Percentiles rank a stretch among this genome's conserved stretches.
These are phyloP conservation scores for Euphonia xanthogaster DNA, from an alignment of 2,797 vertebrate species.

Conservation along the genomic window DNA sequence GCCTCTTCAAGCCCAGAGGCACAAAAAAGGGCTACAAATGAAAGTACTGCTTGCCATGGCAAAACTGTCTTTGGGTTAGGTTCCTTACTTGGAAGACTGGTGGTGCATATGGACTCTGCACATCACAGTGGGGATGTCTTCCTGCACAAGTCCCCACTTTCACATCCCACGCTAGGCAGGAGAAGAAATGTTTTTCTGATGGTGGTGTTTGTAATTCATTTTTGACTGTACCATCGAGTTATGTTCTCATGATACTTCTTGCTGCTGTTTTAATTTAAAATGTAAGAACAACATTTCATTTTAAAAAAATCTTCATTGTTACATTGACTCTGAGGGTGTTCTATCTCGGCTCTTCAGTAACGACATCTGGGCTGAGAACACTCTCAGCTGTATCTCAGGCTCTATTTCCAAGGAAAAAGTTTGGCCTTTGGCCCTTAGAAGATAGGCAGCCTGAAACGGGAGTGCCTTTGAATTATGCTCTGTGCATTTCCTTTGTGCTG, in stretches of 20 bases:
- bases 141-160: background rate
- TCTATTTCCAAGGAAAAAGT: background rate
- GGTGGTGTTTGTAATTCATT: background rate
- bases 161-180: background rate
- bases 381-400: background rate
- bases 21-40: background rate
- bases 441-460: fast-evolving
- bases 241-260: background rate
- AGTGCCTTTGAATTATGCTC: background rate
- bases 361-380: background rate
- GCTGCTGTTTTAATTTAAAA: background rate
- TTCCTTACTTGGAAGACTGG: background rate
- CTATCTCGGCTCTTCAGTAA: background rate
- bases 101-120: background rate
- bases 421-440: background rate
- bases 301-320: background rate
- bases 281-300: background rate
- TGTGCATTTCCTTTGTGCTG: background rate
- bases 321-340: background rate
- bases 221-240: background rate
- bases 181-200: background rate
- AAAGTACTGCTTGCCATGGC: background rate
- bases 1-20: background rate
- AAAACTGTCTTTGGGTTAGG: background rate
- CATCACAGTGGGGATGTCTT: fast-evolving